Evolutionary conservation across 2,888 invertebrate species (phyloP), one percentile per base, ranked within the genome.

Genomic region (Rhaphigaster nebulosa): DNA sequence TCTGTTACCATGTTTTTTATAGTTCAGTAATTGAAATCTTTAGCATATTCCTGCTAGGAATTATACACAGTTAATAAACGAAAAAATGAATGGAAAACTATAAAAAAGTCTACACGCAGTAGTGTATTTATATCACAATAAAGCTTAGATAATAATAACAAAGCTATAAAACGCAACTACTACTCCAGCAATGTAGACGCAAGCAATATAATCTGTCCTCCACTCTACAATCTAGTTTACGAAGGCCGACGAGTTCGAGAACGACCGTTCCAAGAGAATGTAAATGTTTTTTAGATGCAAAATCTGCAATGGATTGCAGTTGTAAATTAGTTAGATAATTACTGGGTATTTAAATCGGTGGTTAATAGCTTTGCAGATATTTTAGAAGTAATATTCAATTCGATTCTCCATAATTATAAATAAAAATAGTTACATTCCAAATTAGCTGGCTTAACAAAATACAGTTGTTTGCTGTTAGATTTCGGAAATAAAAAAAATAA

Each of bases 191-290:
- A n/a, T 60, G 52, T n/a, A 60, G 18, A 29, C 29, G 29, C 65
- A 29, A 29, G 18, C 20, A 76, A 76, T 76, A 76, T 10, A 23
- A 76, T 76, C 70, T 76, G 70, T 76, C 70, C 70, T 76, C 70
- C 84, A 84, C 6, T 26, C 45, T n/a, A n/a, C 84, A 84, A 84
- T 84, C 84, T 84, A 84, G 84, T 84, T 84, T 84, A 45, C 84
- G 84, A 84, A 84, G 84, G 84, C 1, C 84, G 45, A 84, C 84
- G 13, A 50, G n/a, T 84, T 84, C 84, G n/a, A 26, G 45, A 45
- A n/a, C 3, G 84, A 45, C 84, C 84, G 84, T 45, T 84, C 45
- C 45, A n/a, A 50, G 70, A 76, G 70, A 76, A 76, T 38, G 70
- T 76, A 76, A 76, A 34, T 18, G 20, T 20, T 29, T 65, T 38